Evolutionary conservation across 2,888 invertebrate species (phyloP), one percentile per base, ranked within the genome.

Genomic region (Zhuqinia jingwanae): DNA sequence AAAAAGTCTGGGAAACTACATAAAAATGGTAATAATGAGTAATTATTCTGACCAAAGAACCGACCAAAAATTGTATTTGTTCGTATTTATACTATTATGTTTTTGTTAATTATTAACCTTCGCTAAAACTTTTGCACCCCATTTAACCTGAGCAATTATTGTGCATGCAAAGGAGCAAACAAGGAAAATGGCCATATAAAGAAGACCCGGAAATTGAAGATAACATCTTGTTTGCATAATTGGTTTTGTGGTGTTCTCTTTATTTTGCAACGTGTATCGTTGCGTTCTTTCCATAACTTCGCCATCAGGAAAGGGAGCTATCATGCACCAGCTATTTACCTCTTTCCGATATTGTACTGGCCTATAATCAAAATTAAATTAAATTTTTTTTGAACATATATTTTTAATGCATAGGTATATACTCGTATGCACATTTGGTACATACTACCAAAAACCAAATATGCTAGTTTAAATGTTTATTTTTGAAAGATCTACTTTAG

Each of bases 231-330:
- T 94, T 92, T 97, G 97, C 5, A 8, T 36, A 8, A 94, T 94
- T 0, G 98, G 98, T 3, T 97, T 94, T 89, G 94, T 93, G 80
- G 95, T 94, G 10, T n/a, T 13, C 13, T 68, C 27, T 0, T 95
- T 94, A 0, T 93, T 92, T 65, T 95, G 95, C 92, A 95, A 95
- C 27, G 96, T 94, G 92, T 94, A 94, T 75, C 96, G 94, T 92
- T 98, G 97, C 0, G 97, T 95, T 63, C 98, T 94, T 92, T 94
- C 93, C 36, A 96, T 95, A 0, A 98, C 95, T 1, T 97, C 95
- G 87, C 95, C 94, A 93, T 98, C 98, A 11, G 97, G 93, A 53
- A 97, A 97, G 0, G 95, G 94, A 93, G 98, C 98, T 0, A 97
- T 95, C 0, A 96, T 89, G 91, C 95, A 95, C 94, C 95, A 97